phyloP scores from a whole-genome alignment of 2,888 invertebrate genomes.

The Acleris emargana region DNA sequence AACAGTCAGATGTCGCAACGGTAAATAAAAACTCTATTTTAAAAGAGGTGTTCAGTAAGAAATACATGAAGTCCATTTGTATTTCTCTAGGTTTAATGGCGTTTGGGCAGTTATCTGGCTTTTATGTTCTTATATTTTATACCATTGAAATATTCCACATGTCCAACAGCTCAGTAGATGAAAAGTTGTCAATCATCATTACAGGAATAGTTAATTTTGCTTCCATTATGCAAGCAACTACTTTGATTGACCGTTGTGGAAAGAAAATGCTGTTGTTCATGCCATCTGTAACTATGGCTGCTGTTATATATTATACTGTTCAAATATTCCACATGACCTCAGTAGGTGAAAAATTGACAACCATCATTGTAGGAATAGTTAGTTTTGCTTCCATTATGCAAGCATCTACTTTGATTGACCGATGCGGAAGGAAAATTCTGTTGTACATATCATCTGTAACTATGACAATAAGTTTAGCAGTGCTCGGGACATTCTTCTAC shows the following conservation, averaged over 20 bases:
- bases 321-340: slow-evolving; percentile 92
- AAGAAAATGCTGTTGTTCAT: slow-evolving; percentile 94
- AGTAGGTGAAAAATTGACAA: slow-evolving; percentile 89
- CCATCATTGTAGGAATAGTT: slow-evolving; percentile 94
- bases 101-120: slow-evolving; percentile 97
- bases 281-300: slow-evolving; percentile 89
- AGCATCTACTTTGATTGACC: slow-evolving; percentile 93
- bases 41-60: slow-evolving; percentile 87
- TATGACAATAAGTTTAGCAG: slow-evolving; percentile 89
- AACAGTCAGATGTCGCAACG: slow-evolving; percentile 87
- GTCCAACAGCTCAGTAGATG: slow-evolving; percentile 86
- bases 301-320: slow-evolving; percentile 86
- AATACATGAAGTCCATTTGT: slow-evolving; percentile 90
- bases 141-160: slow-evolving; percentile 94
- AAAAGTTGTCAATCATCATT: slow-evolving; percentile 91
- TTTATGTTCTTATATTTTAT: slow-evolving; percentile 96
- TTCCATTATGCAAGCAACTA: slow-evolving; percentile 92
- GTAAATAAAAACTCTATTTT: slow-evolving; percentile 85
- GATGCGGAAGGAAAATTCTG: slow-evolving; percentile 93
- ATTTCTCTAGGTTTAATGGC: slow-evolving; percentile 96
- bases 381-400: slow-evolving; percentile 93
- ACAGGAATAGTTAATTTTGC: slow-evolving; percentile 95
- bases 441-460: slow-evolving; percentile 92
- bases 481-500: slow-evolving; percentile 92
- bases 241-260: slow-evolving; percentile 94